Evolutionary conservation across 2,888 invertebrate genomes (phyloP).

Genomic region (Hypomecis punctinalis): DNA sequence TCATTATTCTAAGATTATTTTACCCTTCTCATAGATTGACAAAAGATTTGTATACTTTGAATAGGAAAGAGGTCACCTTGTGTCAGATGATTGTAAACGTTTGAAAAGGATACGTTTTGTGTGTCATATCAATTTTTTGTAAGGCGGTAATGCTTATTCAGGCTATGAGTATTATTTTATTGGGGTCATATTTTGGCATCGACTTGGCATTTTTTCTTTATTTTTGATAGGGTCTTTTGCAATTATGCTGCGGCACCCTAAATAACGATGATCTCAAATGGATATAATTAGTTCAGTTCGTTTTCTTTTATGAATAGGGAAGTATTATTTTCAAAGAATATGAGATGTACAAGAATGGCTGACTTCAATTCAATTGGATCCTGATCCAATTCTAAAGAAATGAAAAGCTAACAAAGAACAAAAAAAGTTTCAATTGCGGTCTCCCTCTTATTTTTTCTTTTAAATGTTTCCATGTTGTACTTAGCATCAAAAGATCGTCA

Average conservation of each 20-base stretch:
- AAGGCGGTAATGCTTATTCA: slow-evolving; percentile 12
- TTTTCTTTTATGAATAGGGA: not conserved
- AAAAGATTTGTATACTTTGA: slow-evolving; percentile 18
- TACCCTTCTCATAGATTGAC: slow-evolving; percentile 14
- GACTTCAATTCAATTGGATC: not conserved
- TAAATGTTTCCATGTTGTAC: slow-evolving; percentile 1
- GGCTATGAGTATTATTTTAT: slow-evolving; percentile 8
- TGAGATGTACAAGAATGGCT: too few relatives aligned
- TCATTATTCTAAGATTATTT: not conserved
- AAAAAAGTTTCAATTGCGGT: not conserved
- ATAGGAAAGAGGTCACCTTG: slow-evolving; percentile 36
- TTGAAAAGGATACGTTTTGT: slow-evolving; percentile 37
- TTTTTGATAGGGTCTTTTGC: slow-evolving; percentile 11
- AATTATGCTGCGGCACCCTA: slow-evolving; percentile 7
- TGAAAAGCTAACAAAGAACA: too few relatives aligned
- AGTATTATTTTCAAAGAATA: not conserved
- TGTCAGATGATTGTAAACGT: slow-evolving; percentile 18
- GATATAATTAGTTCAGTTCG: slow-evolving; percentile 1
- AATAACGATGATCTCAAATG: slow-evolving; percentile 1
- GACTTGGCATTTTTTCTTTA: too few relatives aligned
- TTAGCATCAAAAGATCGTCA: slow-evolving; percentile 34
- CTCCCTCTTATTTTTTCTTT: not conserved
- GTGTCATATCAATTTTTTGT: slow-evolving; percentile 15
- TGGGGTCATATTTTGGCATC: slow-evolving; percentile 16
- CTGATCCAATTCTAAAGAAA: too few relatives aligned